phyloP scores from a whole-genome alignment of 1,140 invertebrate species.

The Trichomalopsis sarcophagae region DNA sequence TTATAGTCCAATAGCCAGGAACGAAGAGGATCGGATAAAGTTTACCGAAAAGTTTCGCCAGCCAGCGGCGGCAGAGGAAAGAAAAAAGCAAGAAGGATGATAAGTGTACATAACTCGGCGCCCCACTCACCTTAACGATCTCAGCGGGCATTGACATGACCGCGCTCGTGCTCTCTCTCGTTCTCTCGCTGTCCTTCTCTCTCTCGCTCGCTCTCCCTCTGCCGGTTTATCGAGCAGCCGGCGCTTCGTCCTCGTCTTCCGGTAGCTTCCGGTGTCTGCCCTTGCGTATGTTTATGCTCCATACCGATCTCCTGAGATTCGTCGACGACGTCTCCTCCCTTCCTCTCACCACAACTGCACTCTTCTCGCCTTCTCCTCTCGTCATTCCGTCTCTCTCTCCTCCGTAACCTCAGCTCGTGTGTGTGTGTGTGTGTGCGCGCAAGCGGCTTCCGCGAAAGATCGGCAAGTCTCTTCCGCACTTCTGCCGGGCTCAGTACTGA shows the following conservation, averaged over 20 bases:
- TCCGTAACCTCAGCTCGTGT: background rate
- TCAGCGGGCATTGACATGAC: conserved; percentile 54
- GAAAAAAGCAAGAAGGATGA: conserved; percentile 28
- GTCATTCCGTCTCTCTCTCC: conserved; percentile 41
- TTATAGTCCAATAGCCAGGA: no score
- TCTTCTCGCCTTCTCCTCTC: conserved; percentile 45
- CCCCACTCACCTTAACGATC: conserved; percentile 54
- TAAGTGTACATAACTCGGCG: conserved; percentile 48
- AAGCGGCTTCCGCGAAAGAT: conserved; percentile 2
- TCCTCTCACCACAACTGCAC: conserved; percentile 62
- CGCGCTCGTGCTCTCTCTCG: conserved; percentile 19
- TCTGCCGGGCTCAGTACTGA: conserved; percentile 57
- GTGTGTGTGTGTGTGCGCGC: no score
- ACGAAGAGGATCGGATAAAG: background rate
- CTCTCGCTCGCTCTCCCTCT: conserved; percentile 31
- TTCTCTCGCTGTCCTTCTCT: conserved; percentile 49
- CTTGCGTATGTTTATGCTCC: conserved; percentile 74
- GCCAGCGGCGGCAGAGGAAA: background rate
- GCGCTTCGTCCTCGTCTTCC: conserved; percentile 49
- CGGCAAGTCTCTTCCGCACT: background rate
- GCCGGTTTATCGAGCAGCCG: conserved; percentile 52
- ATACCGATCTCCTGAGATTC: conserved; percentile 70
- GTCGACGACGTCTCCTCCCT: conserved; percentile 70
- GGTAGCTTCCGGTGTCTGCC: conserved; percentile 61
- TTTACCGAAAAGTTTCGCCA: background rate